A percentile compares a stretch with the other conserved stretches of the same genome.
These are phyloP conservation scores for Lytechinus pictus DNA, from an alignment of 35 echinoderm and acorn worm species.

Conservation along the genomic window DNA sequence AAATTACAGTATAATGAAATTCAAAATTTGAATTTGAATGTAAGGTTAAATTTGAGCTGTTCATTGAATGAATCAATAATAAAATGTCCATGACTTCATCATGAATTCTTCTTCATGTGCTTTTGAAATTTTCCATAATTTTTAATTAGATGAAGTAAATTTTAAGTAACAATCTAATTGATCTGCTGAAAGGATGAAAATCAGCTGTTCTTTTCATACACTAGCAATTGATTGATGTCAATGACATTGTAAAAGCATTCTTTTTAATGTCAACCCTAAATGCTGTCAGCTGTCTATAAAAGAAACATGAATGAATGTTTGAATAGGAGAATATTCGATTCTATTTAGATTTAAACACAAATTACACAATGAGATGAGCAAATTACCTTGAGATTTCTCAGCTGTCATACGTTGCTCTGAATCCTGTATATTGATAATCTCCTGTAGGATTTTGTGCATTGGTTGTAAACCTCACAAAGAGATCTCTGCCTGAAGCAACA, in stretches of 20 bases:
- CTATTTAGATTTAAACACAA: neutral
- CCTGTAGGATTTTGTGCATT: constrained; percentile 40
- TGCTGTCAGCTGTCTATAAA: neutral
- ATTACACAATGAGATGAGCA: neutral
- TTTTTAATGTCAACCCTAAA: neutral
- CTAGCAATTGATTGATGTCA: neutral
- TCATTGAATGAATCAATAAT: too few relatives aligned
- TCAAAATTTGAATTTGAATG: too few relatives aligned
- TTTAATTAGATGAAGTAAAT: too few relatives aligned
- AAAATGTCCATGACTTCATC: too few relatives aligned
- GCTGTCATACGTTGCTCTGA: constrained; percentile 34
- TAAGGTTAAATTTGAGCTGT: too few relatives aligned
- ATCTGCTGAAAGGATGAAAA: neutral
- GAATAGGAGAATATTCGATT: neutral
- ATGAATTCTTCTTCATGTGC: too few relatives aligned
- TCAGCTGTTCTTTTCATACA: neutral
- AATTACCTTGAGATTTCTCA: neutral
- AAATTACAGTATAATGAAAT: too few relatives aligned
- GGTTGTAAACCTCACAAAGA: constrained; percentile 54
- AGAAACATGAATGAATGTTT: neutral
- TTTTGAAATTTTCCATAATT: too few relatives aligned
- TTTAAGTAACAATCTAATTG: neutral
- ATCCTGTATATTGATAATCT: constrained; percentile 16
- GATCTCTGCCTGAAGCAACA: constrained; percentile 18
- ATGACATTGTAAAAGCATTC: neutral